Base-by-base conservation (phyloP, 2,113 vertebrate species). In the Beaufortia kweichowensis region DNA sequence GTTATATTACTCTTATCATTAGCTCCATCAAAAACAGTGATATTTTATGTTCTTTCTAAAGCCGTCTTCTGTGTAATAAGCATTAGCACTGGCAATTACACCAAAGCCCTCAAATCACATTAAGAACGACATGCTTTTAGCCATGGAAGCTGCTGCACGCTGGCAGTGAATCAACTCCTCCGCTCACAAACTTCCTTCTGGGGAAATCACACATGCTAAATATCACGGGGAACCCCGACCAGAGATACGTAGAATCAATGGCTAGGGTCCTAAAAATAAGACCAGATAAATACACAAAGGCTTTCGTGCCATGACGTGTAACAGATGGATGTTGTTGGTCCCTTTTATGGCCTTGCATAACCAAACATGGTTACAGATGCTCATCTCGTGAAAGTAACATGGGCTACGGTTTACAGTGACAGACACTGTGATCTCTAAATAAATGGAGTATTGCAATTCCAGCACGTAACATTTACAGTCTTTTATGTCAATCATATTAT, bases 281-380 rank as follows among this genome's bases (percentile, higher is more conserved):
- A 69, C 29, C 66, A 8, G n/a, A 55, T 69, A 69, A 69, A 80
- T 86, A 87, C 90, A 72, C 82, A 86, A 83, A 86, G 81, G 83
- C 78, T 57, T 26, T 31, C 81, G 43, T 46, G 50, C 33, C 31
- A 67, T 63, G 63, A 72, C 64, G 61, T 31, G 53, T 56, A 68
- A 50, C 21, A 77, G 56, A 15, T 46, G n/a, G 26, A 29, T 55
- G 14, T 57, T 70, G 21, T 60, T 61, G 76, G 83, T 91, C 73
- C 80, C 7, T 81, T 90, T 88, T 90, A 79, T 83, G 74, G 76
- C 83, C 91, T 92, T 89, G 91, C 82, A 76, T 93, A 90, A 87
- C 95, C 95, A 95, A 96, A 96, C 92, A 96, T 92, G 95, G 96
- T 90, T 86, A 92, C 89, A 90, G 85, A 90, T 88, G 33, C 79